Evolutionary conservation across 2,113 vertebrate species (phyloP), one percentile per base, ranked within the genome.

Genomic region (Aphyosemion australe): DNA sequence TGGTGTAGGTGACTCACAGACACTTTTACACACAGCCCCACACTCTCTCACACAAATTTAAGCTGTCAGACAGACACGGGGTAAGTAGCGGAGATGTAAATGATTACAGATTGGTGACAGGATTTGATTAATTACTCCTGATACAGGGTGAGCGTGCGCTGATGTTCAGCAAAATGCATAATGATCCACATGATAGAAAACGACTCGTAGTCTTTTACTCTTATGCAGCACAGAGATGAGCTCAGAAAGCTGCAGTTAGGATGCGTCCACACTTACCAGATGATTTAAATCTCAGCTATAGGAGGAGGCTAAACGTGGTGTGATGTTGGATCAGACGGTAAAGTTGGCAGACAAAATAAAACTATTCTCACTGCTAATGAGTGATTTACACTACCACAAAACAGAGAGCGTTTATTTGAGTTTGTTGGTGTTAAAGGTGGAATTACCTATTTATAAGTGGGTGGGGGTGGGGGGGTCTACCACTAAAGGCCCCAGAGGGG

Each of bases 91-190:
- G 55, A 79, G 85, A 91, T 88, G 87, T 87, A 87, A 89, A 86
- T 89, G 84, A 89, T 84, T 83, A 75, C 83, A 84, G 74, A 86
- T 75, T 61, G 83, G 71, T 89, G 90, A 91, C 90, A 87, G 88
- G 71, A 68, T 87, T 90, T 92, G 90, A 92, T 92, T 91, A 90
- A 93, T 92, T 91, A 89, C 79, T 70, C 76, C 67, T 84, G 80
- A 91, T 82, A 76, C 53, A 18, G 60, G 47, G 37, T 65, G 82
- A 69, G 54, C 49, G 59, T 67, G 39, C 10, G 11, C 45, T 69
- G 51, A 75, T 84, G 82, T 77, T 85, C 61, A 65, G 67, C 80
- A 79, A 83, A 80, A 79, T 80, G 66, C 56, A 73, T 66, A 80
- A 87, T 76, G 46, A 73, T 79, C 65, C 70, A 60, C 53, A 50